A percentile compares a stretch with the other conserved stretches of the same genome.
Conservation (phyloP, 2,113 vertebrate genomes). For the Ellobius talpinus region DNA sequence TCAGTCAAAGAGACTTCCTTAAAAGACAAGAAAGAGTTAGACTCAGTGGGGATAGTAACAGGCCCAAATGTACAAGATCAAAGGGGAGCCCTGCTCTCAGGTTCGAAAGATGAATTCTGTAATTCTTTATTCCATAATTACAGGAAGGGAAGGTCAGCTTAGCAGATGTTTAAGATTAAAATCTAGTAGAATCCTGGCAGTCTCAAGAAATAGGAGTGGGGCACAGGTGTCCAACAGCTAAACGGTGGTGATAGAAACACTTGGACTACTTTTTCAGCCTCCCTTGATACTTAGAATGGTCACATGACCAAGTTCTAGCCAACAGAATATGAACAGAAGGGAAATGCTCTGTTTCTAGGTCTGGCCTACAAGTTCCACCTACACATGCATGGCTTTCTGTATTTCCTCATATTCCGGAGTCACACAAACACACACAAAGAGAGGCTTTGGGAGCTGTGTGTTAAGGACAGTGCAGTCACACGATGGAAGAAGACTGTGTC, state of each 20-base stretch:
- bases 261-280: neutral
- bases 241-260: neutral
- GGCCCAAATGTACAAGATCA: neutral
- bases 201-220: slow-evolving; percentile 18
- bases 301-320: neutral
- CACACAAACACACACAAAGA: neutral
- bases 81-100: neutral
- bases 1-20: neutral
- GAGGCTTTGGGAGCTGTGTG: slow-evolving; percentile 8
- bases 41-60: slow-evolving; percentile 27
- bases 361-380: neutral
- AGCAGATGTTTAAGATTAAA: slow-evolving; percentile 28
- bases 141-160: slow-evolving; percentile 33
- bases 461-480: slow-evolving; percentile 13
- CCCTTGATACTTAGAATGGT: neutral
- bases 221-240: slow-evolving; percentile 13
- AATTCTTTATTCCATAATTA: slow-evolving; percentile 41
- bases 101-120: slow-evolving; percentile 53
- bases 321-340: neutral
- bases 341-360: neutral
- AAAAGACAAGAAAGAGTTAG: neutral
- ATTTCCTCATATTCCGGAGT: neutral
- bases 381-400: neutral
- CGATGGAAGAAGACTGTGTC: neutral
- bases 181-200: slow-evolving; percentile 33